phyloP scores from a whole-genome alignment of 2,797 vertebrate genomes.

The Sebastes hubbsi region DNA sequence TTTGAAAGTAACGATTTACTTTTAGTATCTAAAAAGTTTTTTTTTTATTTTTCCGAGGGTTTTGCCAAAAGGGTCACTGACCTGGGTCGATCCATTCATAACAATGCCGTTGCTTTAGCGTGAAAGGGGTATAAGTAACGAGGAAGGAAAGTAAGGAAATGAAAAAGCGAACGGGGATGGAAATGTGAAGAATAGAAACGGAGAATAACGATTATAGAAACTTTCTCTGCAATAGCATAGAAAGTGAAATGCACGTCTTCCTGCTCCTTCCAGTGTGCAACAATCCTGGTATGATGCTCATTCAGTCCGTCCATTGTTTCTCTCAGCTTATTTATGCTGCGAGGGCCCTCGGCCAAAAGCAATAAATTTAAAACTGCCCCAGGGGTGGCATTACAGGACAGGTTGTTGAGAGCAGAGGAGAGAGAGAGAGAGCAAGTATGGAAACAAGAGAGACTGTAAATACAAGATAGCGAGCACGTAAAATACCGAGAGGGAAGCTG shows the following conservation, averaged over 20 bases:
- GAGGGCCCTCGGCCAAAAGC: slow-evolving; percentile 68
- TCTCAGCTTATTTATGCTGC: slow-evolving; percentile 72
- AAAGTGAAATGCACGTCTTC: slow-evolving; percentile 63
- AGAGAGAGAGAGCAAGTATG: slow-evolving; percentile 25
- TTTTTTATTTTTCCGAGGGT: not conserved
- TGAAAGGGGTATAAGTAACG: slow-evolving; percentile 38
- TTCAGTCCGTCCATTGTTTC: slow-evolving; percentile 73
- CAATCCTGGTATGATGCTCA: slow-evolving; percentile 65
- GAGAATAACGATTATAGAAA: slow-evolving; percentile 57
- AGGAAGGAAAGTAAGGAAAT: slow-evolving; percentile 66
- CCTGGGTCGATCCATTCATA: slow-evolving; percentile 41
- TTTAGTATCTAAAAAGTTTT: not conserved
- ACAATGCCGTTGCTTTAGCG: slow-evolving; percentile 21
- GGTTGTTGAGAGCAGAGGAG: slow-evolving; percentile 55
- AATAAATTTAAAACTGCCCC: slow-evolving; percentile 76
- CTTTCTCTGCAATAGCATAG: slow-evolving; percentile 53
- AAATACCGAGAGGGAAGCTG: slow-evolving; percentile 24
- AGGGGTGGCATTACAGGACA: slow-evolving; percentile 72
- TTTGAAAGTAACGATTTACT: not conserved
- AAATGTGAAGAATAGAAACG: slow-evolving; percentile 56
- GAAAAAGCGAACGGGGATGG: slow-evolving; percentile 38
- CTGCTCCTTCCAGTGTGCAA: slow-evolving; percentile 49
- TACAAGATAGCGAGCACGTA: slow-evolving; percentile 47
- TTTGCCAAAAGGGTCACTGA: slow-evolving; percentile 8
- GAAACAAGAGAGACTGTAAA: slow-evolving; percentile 59